Conservation (phyloP, 2,888 invertebrate species). For the Agonopterix subpropinquella region DNA sequence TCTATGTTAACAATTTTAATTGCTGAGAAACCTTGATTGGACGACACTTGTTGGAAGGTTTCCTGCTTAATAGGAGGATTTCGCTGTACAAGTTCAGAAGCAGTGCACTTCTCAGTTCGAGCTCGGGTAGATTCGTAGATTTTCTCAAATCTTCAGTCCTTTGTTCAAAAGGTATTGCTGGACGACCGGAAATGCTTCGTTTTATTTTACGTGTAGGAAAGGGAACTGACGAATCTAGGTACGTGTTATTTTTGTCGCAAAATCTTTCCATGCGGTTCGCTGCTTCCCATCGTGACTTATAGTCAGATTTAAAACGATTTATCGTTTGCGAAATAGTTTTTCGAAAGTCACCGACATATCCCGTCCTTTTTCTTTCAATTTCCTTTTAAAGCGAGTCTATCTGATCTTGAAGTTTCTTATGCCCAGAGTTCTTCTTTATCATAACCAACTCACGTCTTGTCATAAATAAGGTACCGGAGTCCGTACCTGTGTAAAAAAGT, state of each 20-base stretch:
- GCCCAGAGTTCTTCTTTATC: conserved; percentile 1
- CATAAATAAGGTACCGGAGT: conserved; percentile 1
- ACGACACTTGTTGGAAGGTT: no score
- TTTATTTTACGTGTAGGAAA: not conserved
- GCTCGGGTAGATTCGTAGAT: conserved; percentile 8
- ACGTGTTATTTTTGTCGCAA: conserved; percentile 2
- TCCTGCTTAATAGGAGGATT: no score
- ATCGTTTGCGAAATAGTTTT: conserved; percentile 1
- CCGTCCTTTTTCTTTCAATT: conserved; percentile 1
- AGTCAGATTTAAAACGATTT: conserved; percentile 1
- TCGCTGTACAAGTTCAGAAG: no score
- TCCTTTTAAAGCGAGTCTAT: not conserved
- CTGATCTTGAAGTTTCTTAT: not conserved
- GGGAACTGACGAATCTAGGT: not conserved
- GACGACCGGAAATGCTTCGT: conserved; percentile 8
- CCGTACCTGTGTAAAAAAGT: conserved; percentile 2
- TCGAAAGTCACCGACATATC: not conserved
- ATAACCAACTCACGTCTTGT: conserved; percentile 1
- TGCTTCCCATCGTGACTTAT: not conserved
- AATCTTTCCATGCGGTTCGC: conserved; percentile 1
- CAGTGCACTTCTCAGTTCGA: no score
- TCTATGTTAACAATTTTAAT: no score
- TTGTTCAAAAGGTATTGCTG: conserved; percentile 8
- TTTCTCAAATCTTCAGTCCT: conserved; percentile 12
- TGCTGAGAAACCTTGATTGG: no score